A percentile compares a stretch with the other conserved stretches of the same genome.
Conservation (phyloP, 1,140 invertebrate genomes). For the Mesaphorura yosii region DNA sequence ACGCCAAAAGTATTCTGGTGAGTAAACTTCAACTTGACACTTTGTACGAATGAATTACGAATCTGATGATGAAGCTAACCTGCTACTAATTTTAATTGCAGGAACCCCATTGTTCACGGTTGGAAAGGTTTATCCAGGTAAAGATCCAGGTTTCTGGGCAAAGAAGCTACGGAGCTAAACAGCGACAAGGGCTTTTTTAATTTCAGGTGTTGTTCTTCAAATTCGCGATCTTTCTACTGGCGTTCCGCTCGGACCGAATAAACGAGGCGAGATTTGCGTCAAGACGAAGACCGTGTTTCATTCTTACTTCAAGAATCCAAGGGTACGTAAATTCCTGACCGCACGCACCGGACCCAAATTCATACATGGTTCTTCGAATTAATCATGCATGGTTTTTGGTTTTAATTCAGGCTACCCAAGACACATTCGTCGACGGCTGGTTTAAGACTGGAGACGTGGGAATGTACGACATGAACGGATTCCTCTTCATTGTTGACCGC, state of each 20-base stretch:
- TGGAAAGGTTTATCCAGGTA: slow-evolving; percentile 20
- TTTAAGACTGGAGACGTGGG: slow-evolving; percentile 35
- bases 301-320: slow-evolving; percentile 17
- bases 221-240: slow-evolving; percentile 16
- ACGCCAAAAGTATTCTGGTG: slow-evolving; percentile 5
- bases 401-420: slow-evolving; percentile 17
- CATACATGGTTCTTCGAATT: not conserved
- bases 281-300: slow-evolving; percentile 3
- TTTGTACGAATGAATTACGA: too few species aligned
- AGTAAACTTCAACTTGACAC: too few species aligned
- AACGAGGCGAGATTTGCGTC: slow-evolving; percentile 23
- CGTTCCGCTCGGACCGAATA: slow-evolving; percentile 12
- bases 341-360: not conserved
- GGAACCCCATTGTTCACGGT: slow-evolving; percentile 1
- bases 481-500: slow-evolving; percentile 34
- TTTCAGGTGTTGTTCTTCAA: slow-evolving; percentile 11
- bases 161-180: too few species aligned
- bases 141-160: too few species aligned
- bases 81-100: too few species aligned
- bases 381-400: not conserved
- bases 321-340: not conserved
- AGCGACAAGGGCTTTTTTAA: too few species aligned
- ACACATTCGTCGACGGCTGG: slow-evolving; percentile 31
- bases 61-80: too few species aligned
- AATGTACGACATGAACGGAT: slow-evolving; percentile 32